These are phyloP conservation scores for Aix galericulata DNA, from an alignment of 2,113 vertebrate genomes.

Conservation along the genomic window DNA sequence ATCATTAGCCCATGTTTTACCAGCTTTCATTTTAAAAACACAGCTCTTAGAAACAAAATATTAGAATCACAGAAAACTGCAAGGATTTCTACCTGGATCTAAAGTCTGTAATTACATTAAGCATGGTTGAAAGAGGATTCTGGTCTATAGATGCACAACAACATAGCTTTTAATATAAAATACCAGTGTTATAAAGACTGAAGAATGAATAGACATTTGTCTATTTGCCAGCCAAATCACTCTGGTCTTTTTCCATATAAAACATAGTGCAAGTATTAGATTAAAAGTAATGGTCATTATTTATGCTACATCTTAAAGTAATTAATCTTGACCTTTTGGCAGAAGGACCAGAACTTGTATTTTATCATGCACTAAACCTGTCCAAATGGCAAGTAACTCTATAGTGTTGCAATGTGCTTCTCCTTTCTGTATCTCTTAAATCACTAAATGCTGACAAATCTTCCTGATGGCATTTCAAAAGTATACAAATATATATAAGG, in stretches of 20 bases:
- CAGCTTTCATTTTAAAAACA: not conserved
- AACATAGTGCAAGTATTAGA: not conserved
- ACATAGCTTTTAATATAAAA: not conserved
- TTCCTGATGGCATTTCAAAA: not conserved
- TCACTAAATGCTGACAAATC: not conserved
- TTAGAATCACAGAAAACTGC: not conserved
- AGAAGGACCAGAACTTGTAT: not conserved
- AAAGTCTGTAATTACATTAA: not conserved
- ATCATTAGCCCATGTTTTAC: not conserved
- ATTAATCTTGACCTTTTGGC: not conserved
- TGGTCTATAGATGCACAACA: not conserved
- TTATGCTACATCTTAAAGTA: not conserved
- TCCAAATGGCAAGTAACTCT: not conserved
- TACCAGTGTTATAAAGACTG: not conserved
- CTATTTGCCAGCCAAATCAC: not conserved
- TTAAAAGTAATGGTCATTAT: not conserved
- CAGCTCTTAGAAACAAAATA: not conserved
- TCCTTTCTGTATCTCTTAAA: not conserved
- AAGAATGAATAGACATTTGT: not conserved
- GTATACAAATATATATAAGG: not conserved
- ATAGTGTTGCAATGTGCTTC: not conserved
- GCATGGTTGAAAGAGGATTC: rapidly evolving
- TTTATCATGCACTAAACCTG: not conserved
- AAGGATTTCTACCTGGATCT: not conserved
- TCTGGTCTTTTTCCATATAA: not conserved